Percentiles rank a stretch among this genome's conserved stretches.
Evolutionary conservation across 2,888 invertebrate species (phyloP).

Genomic region (Melinaea menophilus): DNA sequence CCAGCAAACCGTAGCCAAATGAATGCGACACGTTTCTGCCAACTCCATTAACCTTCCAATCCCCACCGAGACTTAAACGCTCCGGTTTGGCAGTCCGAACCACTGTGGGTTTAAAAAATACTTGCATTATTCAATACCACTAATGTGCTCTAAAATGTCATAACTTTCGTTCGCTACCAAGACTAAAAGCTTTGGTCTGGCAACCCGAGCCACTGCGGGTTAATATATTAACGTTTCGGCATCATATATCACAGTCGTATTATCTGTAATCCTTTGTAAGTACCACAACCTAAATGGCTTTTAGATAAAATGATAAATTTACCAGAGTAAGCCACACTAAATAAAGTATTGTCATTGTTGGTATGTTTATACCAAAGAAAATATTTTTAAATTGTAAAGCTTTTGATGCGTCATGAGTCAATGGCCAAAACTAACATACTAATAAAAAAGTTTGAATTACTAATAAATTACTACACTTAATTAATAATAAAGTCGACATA

Average conservation of each 20-base stretch:
- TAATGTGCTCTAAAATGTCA: not conserved
- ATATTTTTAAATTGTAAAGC: not conserved
- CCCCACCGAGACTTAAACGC: conserved; percentile 85
- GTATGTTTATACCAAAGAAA: conserved; percentile 14
- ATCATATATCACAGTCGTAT: conserved; percentile 23
- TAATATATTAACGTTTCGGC: conserved; percentile 27
- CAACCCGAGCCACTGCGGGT: conserved; percentile 3
- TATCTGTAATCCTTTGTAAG: not conserved
- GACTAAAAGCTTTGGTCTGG: not conserved
- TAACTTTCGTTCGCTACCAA: not conserved
- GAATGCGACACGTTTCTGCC: conserved; percentile 98
- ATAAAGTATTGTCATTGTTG: conserved; percentile 10
- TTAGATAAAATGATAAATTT: conserved; percentile 23
- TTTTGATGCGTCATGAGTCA: too few relatives aligned
- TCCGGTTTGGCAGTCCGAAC: conserved; percentile 91
- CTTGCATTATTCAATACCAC: not conserved
- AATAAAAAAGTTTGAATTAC: too few relatives aligned
- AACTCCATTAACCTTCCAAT: conserved; percentile 95
- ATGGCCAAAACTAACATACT: too few relatives aligned
- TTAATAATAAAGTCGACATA: too few relatives aligned
- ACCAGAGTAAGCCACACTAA: too few relatives aligned
- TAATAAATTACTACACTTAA: too few relatives aligned
- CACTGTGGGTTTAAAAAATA: conserved; percentile 19
- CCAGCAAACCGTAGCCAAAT: conserved; percentile 98
- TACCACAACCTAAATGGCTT: conserved; percentile 26